phyloP scores from a whole-genome alignment of 2,797 vertebrate species.

The Neoniphon sammara region DNA sequence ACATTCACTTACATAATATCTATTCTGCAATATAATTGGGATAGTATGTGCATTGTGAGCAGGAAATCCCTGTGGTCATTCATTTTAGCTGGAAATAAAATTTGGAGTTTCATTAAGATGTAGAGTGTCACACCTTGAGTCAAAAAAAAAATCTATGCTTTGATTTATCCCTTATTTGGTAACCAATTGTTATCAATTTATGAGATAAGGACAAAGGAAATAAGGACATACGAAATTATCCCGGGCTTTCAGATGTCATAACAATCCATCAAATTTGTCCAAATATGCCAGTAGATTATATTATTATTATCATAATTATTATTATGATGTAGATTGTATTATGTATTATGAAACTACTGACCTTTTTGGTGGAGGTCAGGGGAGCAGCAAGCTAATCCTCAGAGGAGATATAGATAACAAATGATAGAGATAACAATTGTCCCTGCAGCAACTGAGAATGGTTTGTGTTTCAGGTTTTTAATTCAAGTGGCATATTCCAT shows the following conservation, averaged over 20 bases:
- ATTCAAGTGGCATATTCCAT: background rate
- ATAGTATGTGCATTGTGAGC: background rate
- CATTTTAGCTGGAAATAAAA: background rate
- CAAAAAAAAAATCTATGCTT: background rate
- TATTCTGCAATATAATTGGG: background rate
- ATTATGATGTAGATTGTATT: no score
- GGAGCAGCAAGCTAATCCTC: no score
- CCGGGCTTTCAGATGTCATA: no score
- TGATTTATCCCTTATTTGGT: background rate
- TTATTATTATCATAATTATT: no score
- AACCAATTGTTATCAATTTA: background rate
- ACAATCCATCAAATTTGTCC: no score
- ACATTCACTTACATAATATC: constrained; percentile 52
- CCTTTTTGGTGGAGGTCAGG: no score
- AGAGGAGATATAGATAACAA: no score
- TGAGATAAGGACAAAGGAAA: no score
- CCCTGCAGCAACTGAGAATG: no score
- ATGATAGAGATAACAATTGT: background rate
- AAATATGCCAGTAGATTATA: no score
- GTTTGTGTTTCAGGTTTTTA: background rate
- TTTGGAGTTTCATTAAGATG: background rate
- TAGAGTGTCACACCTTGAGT: background rate
- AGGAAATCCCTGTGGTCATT: constrained; percentile 21
- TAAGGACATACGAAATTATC: no score
- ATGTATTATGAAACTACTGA: no score